Base-by-base conservation (phyloP, 2,888 invertebrate genomes). In the Dasysyrphus albostriatus region DNA sequence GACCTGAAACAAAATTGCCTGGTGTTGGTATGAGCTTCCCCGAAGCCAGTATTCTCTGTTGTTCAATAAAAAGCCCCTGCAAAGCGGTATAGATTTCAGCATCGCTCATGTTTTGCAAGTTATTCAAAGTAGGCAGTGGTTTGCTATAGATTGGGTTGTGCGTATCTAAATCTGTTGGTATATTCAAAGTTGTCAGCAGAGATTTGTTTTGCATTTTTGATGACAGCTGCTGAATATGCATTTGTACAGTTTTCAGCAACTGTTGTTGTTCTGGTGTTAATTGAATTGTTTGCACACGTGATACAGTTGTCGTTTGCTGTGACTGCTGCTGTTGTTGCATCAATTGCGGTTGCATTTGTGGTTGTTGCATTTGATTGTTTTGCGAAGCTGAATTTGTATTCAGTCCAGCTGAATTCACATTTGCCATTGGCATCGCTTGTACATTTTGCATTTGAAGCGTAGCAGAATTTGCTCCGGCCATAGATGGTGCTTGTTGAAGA, bases 221-320 rank as follows among this genome's bases (percentile, higher is more conserved):
- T 49, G 94, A 94, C 72, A 96, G 92, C 65, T 94, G 94, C 90
- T 95, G 95, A 72, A 96, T 95, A 92, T 96, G 96, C 89, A 94
- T 93, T 91, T 96, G 95, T 10, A 96, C 94, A 78, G 94, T 94
- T 90, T 95, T 94, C 85, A 95, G 90, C 89, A 95, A 93, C 90
- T 95, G 95, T 90, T 96, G 96, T 90, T 96, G 96, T 89, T 96
- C 96, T 12, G 95, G 95, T 16, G 95, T 95, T 65, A 96, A 91
- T 89, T 96, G 96, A 88, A 96, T 96, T 10, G 96, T 95, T 90
- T 96, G 96, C 73, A 96, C 95, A 84, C 95, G 93, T 84, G 95
- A 95, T 19, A 93, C 92, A 14, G 92, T 91, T 49, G 92, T 92
- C 67, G 91, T 91, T 58, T 88, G 91, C 59, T 90, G 89, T 61